Base-by-base conservation (phyloP, 2,113 vertebrate species). In the Lasiurus borealis region DNA sequence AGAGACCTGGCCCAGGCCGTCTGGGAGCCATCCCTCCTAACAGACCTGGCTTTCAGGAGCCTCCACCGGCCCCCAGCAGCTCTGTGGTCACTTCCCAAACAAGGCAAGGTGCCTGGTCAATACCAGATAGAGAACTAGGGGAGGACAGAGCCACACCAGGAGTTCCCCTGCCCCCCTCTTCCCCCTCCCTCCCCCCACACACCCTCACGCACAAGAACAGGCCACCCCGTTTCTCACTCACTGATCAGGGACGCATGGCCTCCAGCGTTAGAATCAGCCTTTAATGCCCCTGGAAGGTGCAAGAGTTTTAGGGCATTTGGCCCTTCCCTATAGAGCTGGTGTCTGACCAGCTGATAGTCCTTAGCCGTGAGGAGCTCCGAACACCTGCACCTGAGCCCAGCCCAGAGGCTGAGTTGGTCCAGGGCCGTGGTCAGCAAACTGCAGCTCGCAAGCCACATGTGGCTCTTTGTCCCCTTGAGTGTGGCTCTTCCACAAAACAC, bases 251-350 rank as follows among this genome's bases (percentile, higher is more conserved):
- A 94, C 29, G 36, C 2, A 0, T 1, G 0, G 59, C 27, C 54
- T 44, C 48, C 5, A 2, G 23, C 15, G 21, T 18, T 23, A 18
- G 1, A 7, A 2, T 13, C 0, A 3, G 62, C 93, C 40, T 97
- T 96, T 93, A 93, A 88, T 88, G 40, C 52, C 16, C 16, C 89
- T 85, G 34, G 57, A 9, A n/a, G 25, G 25, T 0, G 50, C 95
- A 92, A 82, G 88, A 82, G 94, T 80, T 82, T 29, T 0, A 0
- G 0, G 12, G 59, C 0, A 0, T 14, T 46, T 10, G 57, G 36
- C 29, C 40, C 73, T 19, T 10, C 31, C 71, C 31, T 9, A 6
- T 3, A 1, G 11, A 19, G 71, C 54, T 88, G 54, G 69, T 50
- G 84, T 76, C 68, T 66, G 54, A 64, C 75, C 80, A 15, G 16